Conservation (phyloP, 2,888 invertebrate species). For the Orchesellides sinensis region DNA sequence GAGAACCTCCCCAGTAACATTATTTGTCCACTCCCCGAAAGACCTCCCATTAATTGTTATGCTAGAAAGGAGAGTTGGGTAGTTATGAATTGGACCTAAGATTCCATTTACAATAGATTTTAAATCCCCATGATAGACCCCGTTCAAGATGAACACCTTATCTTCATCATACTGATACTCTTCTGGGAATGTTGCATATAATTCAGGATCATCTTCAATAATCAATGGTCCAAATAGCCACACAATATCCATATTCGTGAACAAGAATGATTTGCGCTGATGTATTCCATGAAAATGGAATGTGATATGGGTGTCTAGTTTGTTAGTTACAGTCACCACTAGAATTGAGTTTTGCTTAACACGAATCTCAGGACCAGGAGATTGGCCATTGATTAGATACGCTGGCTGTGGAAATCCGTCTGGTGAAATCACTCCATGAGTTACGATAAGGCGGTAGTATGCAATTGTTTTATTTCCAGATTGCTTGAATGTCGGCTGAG, state of each 20-base stretch:
- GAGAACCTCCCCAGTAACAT: constrained; percentile 1
- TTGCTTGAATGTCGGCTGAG: constrained; percentile 25
- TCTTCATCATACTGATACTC: constrained; percentile 66
- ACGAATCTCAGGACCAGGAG: constrained; percentile 62
- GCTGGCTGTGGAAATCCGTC: constrained; percentile 58
- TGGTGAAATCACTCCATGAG: constrained; percentile 43
- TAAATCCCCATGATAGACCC: constrained; percentile 58
- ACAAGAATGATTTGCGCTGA: constrained; percentile 58
- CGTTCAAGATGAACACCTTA: constrained; percentile 60
- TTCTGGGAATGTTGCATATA: constrained; percentile 36
- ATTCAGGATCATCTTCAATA: constrained; percentile 56
- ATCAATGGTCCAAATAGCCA: constrained; percentile 65
- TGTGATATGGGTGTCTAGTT: constrained; percentile 34
- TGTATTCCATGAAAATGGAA: constrained; percentile 68
- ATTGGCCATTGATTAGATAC: constrained; percentile 60
- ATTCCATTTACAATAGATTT: constrained; percentile 31
- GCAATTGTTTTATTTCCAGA: constrained; percentile 43
- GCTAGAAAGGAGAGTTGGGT: constrained; percentile 35
- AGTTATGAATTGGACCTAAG: constrained; percentile 44
- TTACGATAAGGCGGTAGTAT: constrained; percentile 31
- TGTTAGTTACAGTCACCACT: constrained; percentile 49
- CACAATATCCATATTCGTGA: constrained; percentile 61
- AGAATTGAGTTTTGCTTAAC: constrained; percentile 40
- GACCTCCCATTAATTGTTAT: constrained; percentile 65
- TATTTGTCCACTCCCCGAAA: constrained; percentile 49